Evolutionary conservation across 2,113 vertebrate genomes (phyloP).

Genomic region (Agelaius phoeniceus): DNA sequence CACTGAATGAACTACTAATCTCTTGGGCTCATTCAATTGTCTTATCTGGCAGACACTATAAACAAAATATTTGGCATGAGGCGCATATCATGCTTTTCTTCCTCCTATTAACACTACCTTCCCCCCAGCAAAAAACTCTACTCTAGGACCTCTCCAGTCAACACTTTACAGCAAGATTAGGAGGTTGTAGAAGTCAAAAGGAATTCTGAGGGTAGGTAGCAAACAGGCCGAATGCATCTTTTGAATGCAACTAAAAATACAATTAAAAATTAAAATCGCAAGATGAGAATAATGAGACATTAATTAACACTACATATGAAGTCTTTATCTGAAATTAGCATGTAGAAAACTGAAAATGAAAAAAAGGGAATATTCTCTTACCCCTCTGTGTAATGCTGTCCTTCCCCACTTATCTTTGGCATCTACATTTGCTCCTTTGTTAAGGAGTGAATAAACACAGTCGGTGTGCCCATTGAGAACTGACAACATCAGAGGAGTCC

Average conservation of each 20-base stretch:
- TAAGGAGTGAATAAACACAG: conserved; percentile 94
- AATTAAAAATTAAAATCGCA: background rate
- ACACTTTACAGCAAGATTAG: background rate
- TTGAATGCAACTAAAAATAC: background rate
- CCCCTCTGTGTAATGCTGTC: conserved; percentile 94
- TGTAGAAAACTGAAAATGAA: background rate
- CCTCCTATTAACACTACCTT: background rate
- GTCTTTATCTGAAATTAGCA: background rate
- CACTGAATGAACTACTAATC: background rate
- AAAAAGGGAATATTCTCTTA: conserved; percentile 66
- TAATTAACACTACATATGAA: background rate
- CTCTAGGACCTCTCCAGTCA: background rate
- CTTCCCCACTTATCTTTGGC: conserved; percentile 98
- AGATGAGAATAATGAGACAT: background rate
- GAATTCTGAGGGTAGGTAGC: background rate
- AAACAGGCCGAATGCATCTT: background rate
- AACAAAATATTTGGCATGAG: background rate
- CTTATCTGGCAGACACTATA: background rate
- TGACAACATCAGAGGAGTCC: conserved; percentile 95
- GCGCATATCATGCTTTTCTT: background rate
- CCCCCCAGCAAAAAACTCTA: background rate
- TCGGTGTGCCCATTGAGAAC: conserved; percentile 97
- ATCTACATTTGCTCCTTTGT: conserved; percentile 93
- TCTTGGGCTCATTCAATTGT: background rate
- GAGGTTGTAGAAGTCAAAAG: background rate